phyloP scores from a whole-genome alignment of 2,113 vertebrate genomes.

The Petroica traversi region DNA sequence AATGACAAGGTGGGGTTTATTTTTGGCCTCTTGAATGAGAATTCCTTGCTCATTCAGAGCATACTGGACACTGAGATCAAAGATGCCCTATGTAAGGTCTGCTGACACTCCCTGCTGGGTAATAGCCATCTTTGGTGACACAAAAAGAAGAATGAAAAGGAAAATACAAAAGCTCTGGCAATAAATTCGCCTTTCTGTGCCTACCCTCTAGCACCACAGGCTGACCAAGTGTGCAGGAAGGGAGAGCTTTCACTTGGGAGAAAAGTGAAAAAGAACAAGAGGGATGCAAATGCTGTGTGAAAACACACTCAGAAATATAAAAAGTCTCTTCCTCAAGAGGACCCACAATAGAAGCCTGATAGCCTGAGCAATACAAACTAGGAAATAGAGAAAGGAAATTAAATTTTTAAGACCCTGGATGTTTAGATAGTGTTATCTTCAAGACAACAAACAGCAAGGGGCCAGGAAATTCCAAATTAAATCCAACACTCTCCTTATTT shows the following conservation, averaged over 20 bases:
- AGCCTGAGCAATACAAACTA: background rate
- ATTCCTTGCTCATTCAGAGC: background rate
- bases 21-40: background rate
- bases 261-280: slow-evolving; percentile 3
- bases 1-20: background rate
- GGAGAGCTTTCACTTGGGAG: background rate
- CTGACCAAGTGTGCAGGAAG: background rate
- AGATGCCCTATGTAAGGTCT: background rate
- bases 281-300: background rate
- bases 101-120: background rate
- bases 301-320: slow-evolving; percentile 17
- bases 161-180: background rate
- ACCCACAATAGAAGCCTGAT: background rate
- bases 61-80: background rate
- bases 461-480: slow-evolving; percentile 54
- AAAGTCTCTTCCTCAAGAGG: background rate
- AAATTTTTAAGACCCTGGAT: slow-evolving; percentile 31
- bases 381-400: slow-evolving; percentile 62
- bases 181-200: background rate
- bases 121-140: background rate
- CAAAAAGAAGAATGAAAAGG: background rate
- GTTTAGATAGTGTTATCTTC: slow-evolving; percentile 51
- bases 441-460: slow-evolving; percentile 36
- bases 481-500: slow-evolving; percentile 48
- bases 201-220: background rate